phyloP scores from a whole-genome alignment of 2,888 invertebrate genomes.

The Neoaliturus tenellus region DNA sequence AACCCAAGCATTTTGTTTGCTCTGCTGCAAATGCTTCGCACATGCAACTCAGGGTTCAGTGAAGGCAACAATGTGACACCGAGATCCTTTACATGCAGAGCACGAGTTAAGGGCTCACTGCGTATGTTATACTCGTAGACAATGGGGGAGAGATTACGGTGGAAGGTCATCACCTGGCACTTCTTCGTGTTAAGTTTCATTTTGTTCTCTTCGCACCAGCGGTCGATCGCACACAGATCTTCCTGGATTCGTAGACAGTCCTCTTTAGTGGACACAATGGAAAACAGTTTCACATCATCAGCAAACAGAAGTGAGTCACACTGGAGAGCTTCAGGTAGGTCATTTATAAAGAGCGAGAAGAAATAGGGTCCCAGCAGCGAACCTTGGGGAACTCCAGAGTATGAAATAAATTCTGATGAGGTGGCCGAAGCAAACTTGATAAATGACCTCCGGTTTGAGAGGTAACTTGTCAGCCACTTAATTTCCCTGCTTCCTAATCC shows the following conservation, averaged over 20 bases:
- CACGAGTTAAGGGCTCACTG: neutral
- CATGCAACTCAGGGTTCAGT: neutral
- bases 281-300: slow-evolving; percentile 20
- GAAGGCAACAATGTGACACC: neutral
- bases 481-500: neutral
- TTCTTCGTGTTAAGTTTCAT: neutral
- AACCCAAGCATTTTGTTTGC: slow-evolving; percentile 30
- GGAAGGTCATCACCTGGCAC: neutral
- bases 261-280: neutral
- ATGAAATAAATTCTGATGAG: slow-evolving; percentile 4
- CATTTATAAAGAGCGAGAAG: slow-evolving; percentile 13
- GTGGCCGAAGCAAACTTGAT: neutral
- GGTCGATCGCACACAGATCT: neutral
- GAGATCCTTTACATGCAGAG: neutral
- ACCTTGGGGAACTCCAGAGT: neutral
- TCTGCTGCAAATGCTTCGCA: neutral
- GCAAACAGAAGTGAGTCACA: slow-evolving; percentile 12
- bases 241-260: slow-evolving; percentile 1
- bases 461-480: neutral
- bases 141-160: neutral
- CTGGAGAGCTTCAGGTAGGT: neutral
- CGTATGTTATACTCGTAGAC: neutral
- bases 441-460: neutral
- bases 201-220: neutral
- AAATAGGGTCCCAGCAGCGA: neutral